These are phyloP conservation scores for Chrysopa pallens DNA, from an alignment of 1,140 invertebrate genomes.

Conservation along the genomic window DNA sequence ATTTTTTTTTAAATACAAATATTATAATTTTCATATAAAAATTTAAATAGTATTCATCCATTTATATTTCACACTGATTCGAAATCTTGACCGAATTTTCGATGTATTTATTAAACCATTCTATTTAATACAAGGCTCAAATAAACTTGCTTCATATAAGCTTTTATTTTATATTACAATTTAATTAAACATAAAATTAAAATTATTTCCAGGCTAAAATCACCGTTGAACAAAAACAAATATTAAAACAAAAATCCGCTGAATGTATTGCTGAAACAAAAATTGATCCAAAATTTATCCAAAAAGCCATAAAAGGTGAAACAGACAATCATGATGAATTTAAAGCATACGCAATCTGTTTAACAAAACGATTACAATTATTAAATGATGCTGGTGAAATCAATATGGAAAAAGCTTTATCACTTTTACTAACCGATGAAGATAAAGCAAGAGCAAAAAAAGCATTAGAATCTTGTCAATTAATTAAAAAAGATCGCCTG, in stretches of 20 bases:
- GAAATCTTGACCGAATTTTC: no score
- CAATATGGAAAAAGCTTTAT: constrained; percentile 13
- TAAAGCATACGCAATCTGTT: constrained; percentile 18
- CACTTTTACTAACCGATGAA: constrained; percentile 3
- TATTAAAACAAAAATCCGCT: constrained; percentile 7
- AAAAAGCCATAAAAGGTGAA: constrained; percentile 17
- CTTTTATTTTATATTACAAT: no score
- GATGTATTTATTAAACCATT: no score
- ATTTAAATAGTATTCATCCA: no score
- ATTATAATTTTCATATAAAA: no score
- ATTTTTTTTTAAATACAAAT: no score
- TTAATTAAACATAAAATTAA: no score
- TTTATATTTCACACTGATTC: no score
- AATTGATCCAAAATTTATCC: constrained; percentile 15
- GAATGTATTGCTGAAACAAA: constrained; percentile 16
- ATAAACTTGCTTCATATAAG: no score
- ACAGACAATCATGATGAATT: constrained; percentile 15
- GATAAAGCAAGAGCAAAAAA: constrained; percentile 2
- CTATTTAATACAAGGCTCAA: no score
- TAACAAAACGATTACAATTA: constrained; percentile 17
- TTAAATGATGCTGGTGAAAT: constrained; percentile 15
- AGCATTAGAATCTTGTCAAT: neutral
- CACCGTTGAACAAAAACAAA: constrained; percentile 7
- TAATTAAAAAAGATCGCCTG: neutral
- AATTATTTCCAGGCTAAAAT: no score